A percentile compares a stretch with the other conserved stretches of the same genome.
These are phyloP conservation scores for Phallusia fumigata DNA, from an alignment of 23 tunicate species.

Conservation along the genomic window DNA sequence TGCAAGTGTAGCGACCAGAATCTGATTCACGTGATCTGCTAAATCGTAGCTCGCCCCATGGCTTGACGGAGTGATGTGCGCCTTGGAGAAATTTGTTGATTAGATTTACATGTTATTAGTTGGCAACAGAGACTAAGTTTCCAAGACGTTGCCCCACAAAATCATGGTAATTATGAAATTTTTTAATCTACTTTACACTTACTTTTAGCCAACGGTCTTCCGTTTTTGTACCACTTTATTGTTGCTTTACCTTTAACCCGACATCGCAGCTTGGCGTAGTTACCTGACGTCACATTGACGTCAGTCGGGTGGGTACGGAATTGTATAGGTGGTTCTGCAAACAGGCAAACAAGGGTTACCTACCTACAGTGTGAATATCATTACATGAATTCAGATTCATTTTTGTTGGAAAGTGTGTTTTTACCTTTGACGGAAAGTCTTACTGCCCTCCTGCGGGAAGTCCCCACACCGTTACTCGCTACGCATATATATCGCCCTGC, in stretches of 20 bases:
- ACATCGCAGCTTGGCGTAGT: conserved; percentile 31
- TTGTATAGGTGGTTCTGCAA: conserved; percentile 24
- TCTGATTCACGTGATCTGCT: conserved; percentile 2
- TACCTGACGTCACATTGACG: conserved; percentile 27
- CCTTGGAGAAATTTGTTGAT: not conserved
- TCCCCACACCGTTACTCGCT: conserved; percentile 46
- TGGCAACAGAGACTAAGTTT: no score
- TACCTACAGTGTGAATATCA: not conserved
- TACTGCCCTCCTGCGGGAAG: conserved; percentile 19
- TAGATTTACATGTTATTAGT: no score
- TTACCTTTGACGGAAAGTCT: conserved; percentile 33
- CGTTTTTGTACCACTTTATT: conserved; percentile 50
- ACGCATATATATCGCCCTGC: conserved; percentile 56
- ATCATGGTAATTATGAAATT: no score
- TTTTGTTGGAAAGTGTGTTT: not conserved
- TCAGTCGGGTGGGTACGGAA: conserved; percentile 43
- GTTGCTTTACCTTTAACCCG: conserved; percentile 22
- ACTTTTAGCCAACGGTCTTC: conserved; percentile 25
- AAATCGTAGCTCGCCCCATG: conserved; percentile 59
- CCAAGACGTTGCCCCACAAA: no score
- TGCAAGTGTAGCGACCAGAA: conserved; percentile 42
- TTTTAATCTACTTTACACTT: no score
- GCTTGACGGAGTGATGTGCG: conserved; percentile 15
- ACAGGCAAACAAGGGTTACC: not conserved
- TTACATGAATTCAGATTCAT: not conserved